Evolutionary conservation across 92 coral and sea anemone species (phyloP).

Genomic region (Zoanthus solanderi): DNA sequence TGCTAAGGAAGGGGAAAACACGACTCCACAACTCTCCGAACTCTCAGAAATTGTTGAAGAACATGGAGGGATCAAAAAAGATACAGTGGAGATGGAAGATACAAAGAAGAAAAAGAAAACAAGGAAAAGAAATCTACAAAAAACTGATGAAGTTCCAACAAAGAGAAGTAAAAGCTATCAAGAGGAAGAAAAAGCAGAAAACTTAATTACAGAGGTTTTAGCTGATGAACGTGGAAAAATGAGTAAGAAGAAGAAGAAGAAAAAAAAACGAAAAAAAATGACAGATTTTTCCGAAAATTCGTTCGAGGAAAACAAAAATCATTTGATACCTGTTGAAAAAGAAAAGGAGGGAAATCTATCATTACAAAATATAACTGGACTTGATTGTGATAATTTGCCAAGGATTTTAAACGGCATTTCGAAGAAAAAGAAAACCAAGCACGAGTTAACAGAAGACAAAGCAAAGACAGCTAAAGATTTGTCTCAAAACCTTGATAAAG

Average conservation of each 20-base stretch:
- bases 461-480: neutral
- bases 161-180: constrained; percentile 21
- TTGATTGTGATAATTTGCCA: neutral
- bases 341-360: no score
- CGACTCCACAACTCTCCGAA: no score
- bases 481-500: neutral
- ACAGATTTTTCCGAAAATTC: neutral
- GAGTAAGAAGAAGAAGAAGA: constrained; percentile 32
- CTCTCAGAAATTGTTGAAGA: neutral
- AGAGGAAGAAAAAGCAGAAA: constrained; percentile 21
- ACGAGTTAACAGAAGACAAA: neutral
- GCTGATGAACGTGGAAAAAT: constrained; percentile 1
- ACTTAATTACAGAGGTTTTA: neutral
- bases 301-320: neutral
- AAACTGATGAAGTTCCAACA: constrained; percentile 4
- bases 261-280: neutral
- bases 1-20: no score
- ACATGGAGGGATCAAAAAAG: neutral
- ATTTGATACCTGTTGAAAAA: no score
- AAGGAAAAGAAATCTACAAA: constrained; percentile 4
- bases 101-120: constrained; percentile 22
- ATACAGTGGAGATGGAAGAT: constrained; percentile 9
- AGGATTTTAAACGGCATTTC: neutral
- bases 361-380: neutral
- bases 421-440: neutral